Conservation (phyloP, 2,113 vertebrate genomes). For the Spheniscus mendiculus region DNA sequence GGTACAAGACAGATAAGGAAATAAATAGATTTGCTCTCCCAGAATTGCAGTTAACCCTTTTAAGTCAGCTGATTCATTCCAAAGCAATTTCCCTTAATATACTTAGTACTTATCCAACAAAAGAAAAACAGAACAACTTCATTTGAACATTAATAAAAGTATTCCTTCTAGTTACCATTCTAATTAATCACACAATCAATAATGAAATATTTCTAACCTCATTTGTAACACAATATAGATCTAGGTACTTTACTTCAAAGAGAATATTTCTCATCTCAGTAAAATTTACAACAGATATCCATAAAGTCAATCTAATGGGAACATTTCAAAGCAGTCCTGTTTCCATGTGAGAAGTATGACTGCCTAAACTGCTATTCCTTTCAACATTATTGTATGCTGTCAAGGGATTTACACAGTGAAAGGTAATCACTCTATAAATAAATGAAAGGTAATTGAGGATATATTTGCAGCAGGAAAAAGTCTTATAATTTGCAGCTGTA, state of each 20-base stretch:
- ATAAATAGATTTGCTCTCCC: conserved; percentile 8
- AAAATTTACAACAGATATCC: neutral
- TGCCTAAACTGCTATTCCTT: conserved; percentile 5
- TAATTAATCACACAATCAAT: conserved; percentile 30
- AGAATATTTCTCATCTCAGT: neutral
- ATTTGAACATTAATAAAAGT: neutral
- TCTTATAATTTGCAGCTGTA: neutral
- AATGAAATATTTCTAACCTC: conserved; percentile 6
- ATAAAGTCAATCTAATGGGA: neutral
- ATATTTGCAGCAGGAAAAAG: neutral
- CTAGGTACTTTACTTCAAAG: neutral
- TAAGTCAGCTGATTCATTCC: neutral
- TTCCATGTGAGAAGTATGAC: neutral
- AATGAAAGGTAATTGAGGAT: neutral
- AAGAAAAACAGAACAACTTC: neutral
- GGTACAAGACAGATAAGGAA: conserved; percentile 39
- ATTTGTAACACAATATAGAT: conserved; percentile 4
- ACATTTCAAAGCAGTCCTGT: neutral
- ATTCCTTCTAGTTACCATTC: neutral
- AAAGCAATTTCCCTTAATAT: neutral
- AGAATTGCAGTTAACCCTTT: conserved; percentile 36
- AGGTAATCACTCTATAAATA: neutral
- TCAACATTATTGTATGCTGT: neutral
- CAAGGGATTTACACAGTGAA: neutral
- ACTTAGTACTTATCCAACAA: neutral